Evolutionary conservation across 2,113 vertebrate genomes (phyloP).

Genomic region (Actinemys pallida): DNA sequence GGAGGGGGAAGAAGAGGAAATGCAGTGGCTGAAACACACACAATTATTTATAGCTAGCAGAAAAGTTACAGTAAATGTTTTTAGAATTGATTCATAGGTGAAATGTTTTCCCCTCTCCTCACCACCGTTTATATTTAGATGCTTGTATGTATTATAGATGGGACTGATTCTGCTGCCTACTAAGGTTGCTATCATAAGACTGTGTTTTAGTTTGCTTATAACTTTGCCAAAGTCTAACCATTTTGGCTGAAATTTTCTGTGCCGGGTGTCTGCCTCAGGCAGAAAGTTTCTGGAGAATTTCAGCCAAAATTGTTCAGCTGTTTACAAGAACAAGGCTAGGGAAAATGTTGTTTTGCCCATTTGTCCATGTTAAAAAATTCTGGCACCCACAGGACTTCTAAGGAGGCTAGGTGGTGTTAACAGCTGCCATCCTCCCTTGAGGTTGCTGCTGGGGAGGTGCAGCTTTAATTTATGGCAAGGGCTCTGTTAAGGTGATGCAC

Average conservation of each 20-base stretch:
- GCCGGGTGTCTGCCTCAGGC: background rate
- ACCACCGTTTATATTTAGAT: background rate
- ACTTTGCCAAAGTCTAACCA: background rate
- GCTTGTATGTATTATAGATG: background rate
- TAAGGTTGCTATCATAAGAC: background rate
- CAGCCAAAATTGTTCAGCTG: background rate
- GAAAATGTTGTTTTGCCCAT: background rate
- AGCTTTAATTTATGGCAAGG: background rate
- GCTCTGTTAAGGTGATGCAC: background rate
- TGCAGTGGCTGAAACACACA: background rate
- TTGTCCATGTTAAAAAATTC: background rate
- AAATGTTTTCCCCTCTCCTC: background rate
- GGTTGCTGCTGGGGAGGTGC: background rate
- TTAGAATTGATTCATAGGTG: background rate
- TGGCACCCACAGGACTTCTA: background rate
- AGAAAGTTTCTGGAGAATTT: background rate
- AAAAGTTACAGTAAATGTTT: background rate
- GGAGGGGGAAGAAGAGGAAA: background rate
- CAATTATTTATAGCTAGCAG: background rate
- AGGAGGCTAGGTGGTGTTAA: background rate
- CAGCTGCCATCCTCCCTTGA: background rate
- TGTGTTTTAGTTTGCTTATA: fast-evolving
- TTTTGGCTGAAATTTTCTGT: background rate
- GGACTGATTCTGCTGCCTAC: background rate
- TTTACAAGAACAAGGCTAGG: background rate